phyloP scores from a whole-genome alignment of 2,113 vertebrate genomes.

The Chinchilla lanigera region DNA sequence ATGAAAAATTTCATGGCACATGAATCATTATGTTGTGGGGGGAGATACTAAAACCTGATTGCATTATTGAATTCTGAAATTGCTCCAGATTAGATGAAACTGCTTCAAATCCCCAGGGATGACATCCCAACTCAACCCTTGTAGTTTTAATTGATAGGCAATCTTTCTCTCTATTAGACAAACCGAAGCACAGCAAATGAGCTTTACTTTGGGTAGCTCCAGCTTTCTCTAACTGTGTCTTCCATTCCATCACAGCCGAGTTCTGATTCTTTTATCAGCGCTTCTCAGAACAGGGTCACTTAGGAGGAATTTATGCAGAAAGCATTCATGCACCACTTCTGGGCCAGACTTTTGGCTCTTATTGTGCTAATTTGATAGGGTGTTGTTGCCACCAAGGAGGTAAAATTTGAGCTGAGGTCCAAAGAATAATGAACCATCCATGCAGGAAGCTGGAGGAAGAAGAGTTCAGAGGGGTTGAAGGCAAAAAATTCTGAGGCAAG shows the following conservation, averaged over 20 bases:
- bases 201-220: neutral
- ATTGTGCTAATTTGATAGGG: neutral
- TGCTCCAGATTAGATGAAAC: constrained; percentile 36
- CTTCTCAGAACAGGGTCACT: neutral
- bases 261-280: neutral
- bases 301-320: neutral
- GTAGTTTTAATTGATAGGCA: neutral
- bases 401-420: neutral
- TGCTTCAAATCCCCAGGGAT: neutral
- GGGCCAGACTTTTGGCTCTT: neutral
- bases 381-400: neutral
- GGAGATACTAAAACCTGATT: constrained; percentile 71
- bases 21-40: constrained; percentile 71
- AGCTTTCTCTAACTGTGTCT: neutral
- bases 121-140: neutral
- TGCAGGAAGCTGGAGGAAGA: neutral
- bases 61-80: constrained; percentile 74
- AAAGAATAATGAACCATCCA: neutral
- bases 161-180: neutral
- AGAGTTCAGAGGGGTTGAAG: neutral
- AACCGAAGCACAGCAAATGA: neutral
- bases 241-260: neutral
- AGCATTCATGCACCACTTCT: neutral
- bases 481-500: neutral
- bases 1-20: constrained; percentile 81